Conservation (phyloP, 2,888 invertebrate genomes). For the Stratiomys singularior region DNA sequence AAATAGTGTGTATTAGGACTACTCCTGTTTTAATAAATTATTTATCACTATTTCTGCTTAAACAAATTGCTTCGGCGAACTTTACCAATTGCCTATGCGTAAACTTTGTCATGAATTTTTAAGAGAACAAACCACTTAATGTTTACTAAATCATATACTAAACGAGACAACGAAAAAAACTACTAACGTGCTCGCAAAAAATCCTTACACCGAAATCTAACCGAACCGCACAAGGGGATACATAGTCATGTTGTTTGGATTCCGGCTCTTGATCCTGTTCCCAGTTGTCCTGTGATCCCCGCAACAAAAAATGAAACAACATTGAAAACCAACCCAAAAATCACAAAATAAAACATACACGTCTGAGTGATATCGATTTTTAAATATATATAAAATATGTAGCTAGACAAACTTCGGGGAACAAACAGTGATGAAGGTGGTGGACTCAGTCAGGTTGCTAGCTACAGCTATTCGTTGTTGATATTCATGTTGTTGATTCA, state of each 20-base stretch:
- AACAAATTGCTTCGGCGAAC: background rate
- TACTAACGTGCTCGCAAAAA: background rate
- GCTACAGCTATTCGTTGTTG: slow-evolving; percentile 20
- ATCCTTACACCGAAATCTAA: background rate
- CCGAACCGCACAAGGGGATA: background rate
- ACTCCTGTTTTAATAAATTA: too few species aligned
- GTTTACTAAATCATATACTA: background rate
- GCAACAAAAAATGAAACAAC: slow-evolving; percentile 38
- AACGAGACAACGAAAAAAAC: background rate
- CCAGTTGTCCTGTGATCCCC: background rate
- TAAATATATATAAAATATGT: slow-evolving; percentile 48
- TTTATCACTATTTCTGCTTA: background rate
- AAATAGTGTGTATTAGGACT: too few species aligned
- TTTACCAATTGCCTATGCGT: background rate
- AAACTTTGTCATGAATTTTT: background rate
- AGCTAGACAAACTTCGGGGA: background rate
- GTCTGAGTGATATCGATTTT: slow-evolving; percentile 53
- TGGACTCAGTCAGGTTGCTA: background rate
- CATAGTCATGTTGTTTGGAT: background rate
- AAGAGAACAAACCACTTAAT: background rate
- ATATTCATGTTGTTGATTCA: slow-evolving; percentile 14
- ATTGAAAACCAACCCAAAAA: slow-evolving; percentile 50
- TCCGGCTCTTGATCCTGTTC: slow-evolving; percentile 17
- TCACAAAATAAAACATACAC: slow-evolving; percentile 50
- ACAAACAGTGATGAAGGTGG: background rate